Base-by-base conservation (phyloP, 2,113 vertebrate genomes). In the Psammodynastes pulverulentus region DNA sequence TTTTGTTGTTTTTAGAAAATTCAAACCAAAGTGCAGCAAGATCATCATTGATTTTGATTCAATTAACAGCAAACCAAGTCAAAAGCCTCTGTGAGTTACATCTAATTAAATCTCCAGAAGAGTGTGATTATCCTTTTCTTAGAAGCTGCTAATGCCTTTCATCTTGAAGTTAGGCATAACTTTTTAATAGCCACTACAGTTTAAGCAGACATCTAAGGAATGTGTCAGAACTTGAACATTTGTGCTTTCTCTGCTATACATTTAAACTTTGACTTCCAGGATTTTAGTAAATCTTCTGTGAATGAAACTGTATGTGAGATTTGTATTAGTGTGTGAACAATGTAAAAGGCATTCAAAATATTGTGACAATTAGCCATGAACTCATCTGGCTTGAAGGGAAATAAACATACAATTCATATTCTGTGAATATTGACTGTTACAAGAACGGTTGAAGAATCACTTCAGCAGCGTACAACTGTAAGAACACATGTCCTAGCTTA, bases 31-130 rank as follows among this genome's bases (percentile, higher is more conserved):
- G 95, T 95, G 95, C 96, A 98, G 93, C 94, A 97, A 97, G 97
- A 98, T 98, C 93, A 96, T 98, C 96, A 98, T 98, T 4, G 98
- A 98, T 97, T 98, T 98, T 97, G 97, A 98, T 97, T 98, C 98
- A 94, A 98, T 98, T 97, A 98, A 98, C 95, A 96, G 87, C 94
- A 96, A 93, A 95, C 95, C 93, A 62, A 97, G 91, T 96, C 97
- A 97, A 93, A 97, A 96, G 93, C 97, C 92, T 90, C 94, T 96
- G 92, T 98, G 96, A 97, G 95, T 95, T 95, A 84, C 89, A 49
- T 92, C 94, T 97, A 95, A 92, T 96, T 96, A 96, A 95, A 91
- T 88, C 92, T 92, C 62, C 86, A 34, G 94, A 96, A 97, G 93
- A 93, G 34, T 92, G 89, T 96, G 94, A 95, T 95, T 96, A 95